Conservation (phyloP, 2,888 invertebrate species). For the Patella pellucida region DNA sequence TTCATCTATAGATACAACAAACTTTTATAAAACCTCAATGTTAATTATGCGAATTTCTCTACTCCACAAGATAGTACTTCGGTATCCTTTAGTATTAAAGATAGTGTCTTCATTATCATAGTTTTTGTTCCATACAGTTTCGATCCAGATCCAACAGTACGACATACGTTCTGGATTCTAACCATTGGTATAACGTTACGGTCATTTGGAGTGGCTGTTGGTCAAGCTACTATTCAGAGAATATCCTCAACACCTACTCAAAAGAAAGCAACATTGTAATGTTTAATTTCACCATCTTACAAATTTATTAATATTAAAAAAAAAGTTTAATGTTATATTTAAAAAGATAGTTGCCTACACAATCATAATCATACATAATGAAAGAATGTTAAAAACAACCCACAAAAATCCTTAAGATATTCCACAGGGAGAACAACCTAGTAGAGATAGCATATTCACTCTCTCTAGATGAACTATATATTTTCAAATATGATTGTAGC, state of each 20-base stretch:
- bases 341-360: too few species aligned
- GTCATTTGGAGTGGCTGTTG: slow-evolving; percentile 48
- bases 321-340: too few species aligned
- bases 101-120: neutral
- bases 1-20: too few species aligned
- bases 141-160: slow-evolving; percentile 47
- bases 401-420: neutral
- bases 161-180: slow-evolving; percentile 54
- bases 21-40: too few species aligned
- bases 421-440: neutral
- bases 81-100: neutral
- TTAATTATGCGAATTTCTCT: too few species aligned
- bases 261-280: slow-evolving; percentile 30
- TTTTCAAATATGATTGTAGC: slow-evolving; percentile 31
- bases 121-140: slow-evolving; percentile 37
- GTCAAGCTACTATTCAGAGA: slow-evolving; percentile 53
- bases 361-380: neutral
- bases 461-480: neutral
- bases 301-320: too few species aligned
- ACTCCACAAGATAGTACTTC: neutral
- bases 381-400: neutral
- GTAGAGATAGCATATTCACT: neutral
- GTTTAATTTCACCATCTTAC: too few species aligned
- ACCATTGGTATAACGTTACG: slow-evolving; percentile 45
- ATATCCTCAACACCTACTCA: slow-evolving; percentile 48